Evolutionary conservation across 2,797 vertebrate species (phyloP).

Genomic region (Brotogeris chrysoptera): DNA sequence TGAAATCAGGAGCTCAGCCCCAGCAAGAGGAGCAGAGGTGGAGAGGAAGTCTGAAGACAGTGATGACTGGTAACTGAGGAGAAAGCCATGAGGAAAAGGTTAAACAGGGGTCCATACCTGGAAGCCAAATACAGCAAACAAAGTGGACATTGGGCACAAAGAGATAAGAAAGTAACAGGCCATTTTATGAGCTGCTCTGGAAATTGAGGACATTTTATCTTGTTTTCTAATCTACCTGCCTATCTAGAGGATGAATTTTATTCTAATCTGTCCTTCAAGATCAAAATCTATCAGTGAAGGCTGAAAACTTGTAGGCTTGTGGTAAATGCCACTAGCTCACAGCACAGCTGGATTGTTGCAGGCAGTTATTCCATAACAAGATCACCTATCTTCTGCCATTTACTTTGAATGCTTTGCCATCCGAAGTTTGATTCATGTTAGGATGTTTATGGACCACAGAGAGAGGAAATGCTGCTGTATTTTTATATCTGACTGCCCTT

Average conservation of each 20-base stretch:
- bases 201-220: not conserved
- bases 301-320: not conserved
- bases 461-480: not conserved
- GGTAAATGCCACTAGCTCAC: not conserved
- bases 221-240: not conserved
- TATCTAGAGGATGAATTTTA: not conserved
- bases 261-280: not conserved
- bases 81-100: not conserved
- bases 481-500: not conserved
- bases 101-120: not conserved
- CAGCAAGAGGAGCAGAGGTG: not conserved
- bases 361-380: not conserved
- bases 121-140: not conserved
- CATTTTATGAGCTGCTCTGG: not conserved
- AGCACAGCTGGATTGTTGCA: not conserved
- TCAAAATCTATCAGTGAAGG: not conserved
- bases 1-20: not conserved
- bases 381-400: accelerated
- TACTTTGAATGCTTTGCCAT: not conserved
- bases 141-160: not conserved
- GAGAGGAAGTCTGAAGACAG: not conserved
- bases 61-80: not conserved
- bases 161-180: not conserved
- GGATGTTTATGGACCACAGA: accelerated
- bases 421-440: not conserved